These are phyloP conservation scores for Ochotona princeps DNA, from an alignment of 2,113 vertebrate species.

Conservation along the genomic window DNA sequence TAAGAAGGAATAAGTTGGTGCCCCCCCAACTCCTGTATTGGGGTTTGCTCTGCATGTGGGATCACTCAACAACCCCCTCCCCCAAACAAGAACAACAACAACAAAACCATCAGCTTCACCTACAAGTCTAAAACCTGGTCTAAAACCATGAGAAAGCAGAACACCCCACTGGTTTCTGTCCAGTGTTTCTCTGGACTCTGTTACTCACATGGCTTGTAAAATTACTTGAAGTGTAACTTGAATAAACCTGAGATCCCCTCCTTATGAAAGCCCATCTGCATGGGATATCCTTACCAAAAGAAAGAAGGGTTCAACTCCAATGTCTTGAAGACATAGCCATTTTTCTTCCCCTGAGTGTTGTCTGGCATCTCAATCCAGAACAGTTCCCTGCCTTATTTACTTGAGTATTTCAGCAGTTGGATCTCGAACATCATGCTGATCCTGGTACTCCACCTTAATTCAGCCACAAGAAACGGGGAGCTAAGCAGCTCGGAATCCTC, in stretches of 20 bases:
- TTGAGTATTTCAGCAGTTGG: background rate
- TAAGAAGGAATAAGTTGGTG: conserved; percentile 18
- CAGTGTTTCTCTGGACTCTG: background rate
- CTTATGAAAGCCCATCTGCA: background rate
- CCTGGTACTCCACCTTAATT: background rate
- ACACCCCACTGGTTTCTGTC: background rate
- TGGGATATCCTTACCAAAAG: background rate
- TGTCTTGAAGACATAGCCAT: background rate
- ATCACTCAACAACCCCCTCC: background rate
- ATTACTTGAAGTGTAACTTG: conserved; percentile 40
- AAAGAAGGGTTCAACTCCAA: conserved; percentile 9
- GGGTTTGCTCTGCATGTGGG: background rate
- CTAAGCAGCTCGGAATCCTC: background rate
- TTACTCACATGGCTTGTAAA: conserved; percentile 33
- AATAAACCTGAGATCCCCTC: background rate
- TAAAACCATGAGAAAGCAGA: background rate
- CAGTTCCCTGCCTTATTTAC: background rate
- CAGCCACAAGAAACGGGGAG: background rate
- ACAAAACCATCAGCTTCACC: background rate
- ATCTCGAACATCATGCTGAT: background rate
- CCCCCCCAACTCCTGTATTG: background rate
- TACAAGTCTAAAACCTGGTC: background rate
- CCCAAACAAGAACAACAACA: no score
- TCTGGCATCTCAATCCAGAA: background rate
- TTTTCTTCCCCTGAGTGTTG: background rate